These are phyloP conservation scores for Bombus confusus DNA, from an alignment of 1,140 invertebrate species.

Conservation along the genomic window DNA sequence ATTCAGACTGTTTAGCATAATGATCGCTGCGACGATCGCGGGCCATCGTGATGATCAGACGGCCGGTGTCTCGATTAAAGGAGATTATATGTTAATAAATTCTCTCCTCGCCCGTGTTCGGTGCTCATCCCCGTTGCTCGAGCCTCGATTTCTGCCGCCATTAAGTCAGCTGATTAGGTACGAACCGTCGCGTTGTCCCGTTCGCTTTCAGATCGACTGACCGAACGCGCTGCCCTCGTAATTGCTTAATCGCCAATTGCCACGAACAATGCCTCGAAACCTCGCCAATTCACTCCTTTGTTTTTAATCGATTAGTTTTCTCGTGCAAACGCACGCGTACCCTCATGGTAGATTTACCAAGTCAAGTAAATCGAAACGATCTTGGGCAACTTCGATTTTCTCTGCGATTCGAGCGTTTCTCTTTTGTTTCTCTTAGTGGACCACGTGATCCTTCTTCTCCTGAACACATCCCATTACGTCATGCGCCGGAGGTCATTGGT, in stretches of 20 bases:
- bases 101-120: not conserved
- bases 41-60: constrained; percentile 27
- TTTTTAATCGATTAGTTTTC: not conserved
- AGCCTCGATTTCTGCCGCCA: constrained; percentile 40
- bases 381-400: no score
- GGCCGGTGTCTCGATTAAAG: constrained; percentile 45
- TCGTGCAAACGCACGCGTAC: no score
- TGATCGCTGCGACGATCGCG: constrained; percentile 43
- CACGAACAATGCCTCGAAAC: constrained; percentile 14
- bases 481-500: not conserved
- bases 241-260: constrained; percentile 52
- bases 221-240: constrained; percentile 28
- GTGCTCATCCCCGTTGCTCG: not conserved
- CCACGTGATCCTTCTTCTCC: constrained; percentile 2
- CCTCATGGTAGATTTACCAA: not conserved
- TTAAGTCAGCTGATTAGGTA: constrained; percentile 55
- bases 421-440: not conserved
- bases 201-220: constrained; percentile 45
- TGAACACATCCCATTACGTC: constrained; percentile 11
- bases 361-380: not conserved
- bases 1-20: constrained; percentile 51
- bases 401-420: not conserved
- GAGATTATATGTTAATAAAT: constrained; percentile 57
- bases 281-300: not conserved
- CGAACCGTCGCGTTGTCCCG: constrained; percentile 25